A percentile compares a stretch with the other conserved stretches of the same genome.
Conservation (phyloP, 1,140 invertebrate genomes). For the Drosophila miranda region DNA sequence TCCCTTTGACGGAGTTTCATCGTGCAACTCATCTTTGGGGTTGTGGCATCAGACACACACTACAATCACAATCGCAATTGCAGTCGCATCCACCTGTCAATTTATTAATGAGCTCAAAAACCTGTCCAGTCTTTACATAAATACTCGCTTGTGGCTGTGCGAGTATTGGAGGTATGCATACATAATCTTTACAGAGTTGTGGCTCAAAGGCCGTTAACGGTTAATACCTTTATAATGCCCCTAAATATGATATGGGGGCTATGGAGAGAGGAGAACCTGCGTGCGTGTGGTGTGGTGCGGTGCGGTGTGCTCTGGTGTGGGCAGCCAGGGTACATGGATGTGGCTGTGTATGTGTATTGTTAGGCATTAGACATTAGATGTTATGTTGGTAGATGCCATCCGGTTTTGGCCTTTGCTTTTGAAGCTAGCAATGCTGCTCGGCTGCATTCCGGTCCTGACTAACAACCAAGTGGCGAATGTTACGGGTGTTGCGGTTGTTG, state of each 20-base stretch:
- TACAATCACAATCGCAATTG: not conserved
- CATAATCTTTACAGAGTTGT: conserved; percentile 36
- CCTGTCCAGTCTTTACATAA: conserved; percentile 40
- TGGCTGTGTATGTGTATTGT: conserved; percentile 5
- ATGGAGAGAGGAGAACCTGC: conserved; percentile 36
- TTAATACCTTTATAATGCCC: conserved; percentile 45
- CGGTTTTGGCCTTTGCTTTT: conserved; percentile 58
- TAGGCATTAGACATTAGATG: conserved; percentile 45
- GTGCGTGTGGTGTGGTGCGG: not conserved
- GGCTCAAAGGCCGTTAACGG: conserved; percentile 37
- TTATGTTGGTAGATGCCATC: conserved; percentile 66
- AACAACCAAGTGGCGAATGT: conserved; percentile 27
- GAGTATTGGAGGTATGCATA: not conserved
- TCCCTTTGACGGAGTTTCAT: not conserved
- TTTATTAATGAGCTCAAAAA: conserved; percentile 60
- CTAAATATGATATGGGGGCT: conserved; percentile 28
- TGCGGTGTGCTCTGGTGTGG: conserved; percentile 17
- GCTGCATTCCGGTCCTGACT: conserved; percentile 75
- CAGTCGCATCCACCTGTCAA: conserved; percentile 49
- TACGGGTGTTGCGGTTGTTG: not conserved
- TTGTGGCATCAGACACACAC: not conserved
- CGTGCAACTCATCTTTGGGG: conserved; percentile 33
- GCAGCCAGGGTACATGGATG: conserved; percentile 9
- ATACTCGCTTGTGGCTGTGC: not conserved
- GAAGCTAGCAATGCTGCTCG: conserved; percentile 63